These are phyloP conservation scores for Mythimna pallens DNA, from an alignment of 2,888 invertebrate genomes.

Conservation along the genomic window DNA sequence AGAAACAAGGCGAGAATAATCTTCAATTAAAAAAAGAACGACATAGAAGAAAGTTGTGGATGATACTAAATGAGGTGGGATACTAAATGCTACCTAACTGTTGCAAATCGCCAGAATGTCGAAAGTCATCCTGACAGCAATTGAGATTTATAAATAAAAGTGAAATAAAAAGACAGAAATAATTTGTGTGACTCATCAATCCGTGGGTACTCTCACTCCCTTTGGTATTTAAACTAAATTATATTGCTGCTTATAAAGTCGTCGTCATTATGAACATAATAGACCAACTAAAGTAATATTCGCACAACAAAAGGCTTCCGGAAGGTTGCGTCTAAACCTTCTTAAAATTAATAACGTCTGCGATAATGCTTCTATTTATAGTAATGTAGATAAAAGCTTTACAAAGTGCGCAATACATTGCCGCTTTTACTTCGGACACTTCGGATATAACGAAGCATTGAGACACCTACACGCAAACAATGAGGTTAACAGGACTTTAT, in stretches of 20 bases:
- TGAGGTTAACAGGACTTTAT: slow-evolving; percentile 48
- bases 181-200: neutral
- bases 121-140: neutral
- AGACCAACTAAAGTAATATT: slow-evolving; percentile 49
- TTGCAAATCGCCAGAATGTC: neutral
- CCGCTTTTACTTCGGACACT: slow-evolving; percentile 40
- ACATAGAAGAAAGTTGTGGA: too few species aligned
- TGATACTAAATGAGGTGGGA: too few species aligned
- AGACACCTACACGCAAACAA: slow-evolving; percentile 63
- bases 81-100: too few species aligned
- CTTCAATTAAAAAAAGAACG: neutral
- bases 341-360: slow-evolving; percentile 61
- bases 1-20: neutral
- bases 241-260: slow-evolving; percentile 28
- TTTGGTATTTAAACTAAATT: slow-evolving; percentile 25
- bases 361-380: slow-evolving; percentile 62
- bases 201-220: neutral
- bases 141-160: neutral
- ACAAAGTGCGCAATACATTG: slow-evolving; percentile 60
- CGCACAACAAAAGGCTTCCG: slow-evolving; percentile 58
- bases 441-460: slow-evolving; percentile 62
- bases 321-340: slow-evolving; percentile 49
- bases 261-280: slow-evolving; percentile 32
- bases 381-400: slow-evolving; percentile 62
- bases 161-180: neutral